Evolutionary conservation across 2,113 vertebrate species (phyloP), one percentile per base, ranked within the genome.

Genomic region (Microtus oregoni): DNA sequence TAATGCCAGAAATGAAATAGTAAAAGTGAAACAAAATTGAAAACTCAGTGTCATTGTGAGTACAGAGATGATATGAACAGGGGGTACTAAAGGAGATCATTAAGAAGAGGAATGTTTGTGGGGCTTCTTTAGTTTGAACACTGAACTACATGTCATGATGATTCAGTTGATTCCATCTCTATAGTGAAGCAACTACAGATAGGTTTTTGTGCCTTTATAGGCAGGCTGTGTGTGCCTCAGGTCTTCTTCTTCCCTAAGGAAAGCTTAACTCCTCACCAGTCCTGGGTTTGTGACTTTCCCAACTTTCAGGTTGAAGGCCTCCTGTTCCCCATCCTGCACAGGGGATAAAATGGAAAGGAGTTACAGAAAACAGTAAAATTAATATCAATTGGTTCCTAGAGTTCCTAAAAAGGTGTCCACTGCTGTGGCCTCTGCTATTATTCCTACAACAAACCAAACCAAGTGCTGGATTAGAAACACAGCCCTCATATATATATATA

Each of bases 1-100:
- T 97, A 92, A 95, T 81, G 78, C 93, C 83, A 94, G 41, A 96
- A 94, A 88, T 52, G 2, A 95, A 91, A 90, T 24, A 82, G 52
- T 76, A 89, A 52, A 82, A 91, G 86, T 50, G 91, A 75, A 96
- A 65, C 30, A 44, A 93, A 68, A 41, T 52, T 75, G 58, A 41
- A 63, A 94, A 88, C 26, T 87, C 90, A 9, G 55, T 55, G 19
- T 26, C 15, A 70, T 61, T 81, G 24, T 93, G 22, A 15, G 90
- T 89, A 90, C 68, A 94, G 68, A 75, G 15, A 76, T 20, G 44
- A 44, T 89, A 55, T 41, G 10, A 79, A 76, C 0, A 13, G 32
- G 68, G 68, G 32, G 30, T 35, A 61, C 19, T 17, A 11, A 7
- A 75, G 35, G 41, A n/a, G 41, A 92, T 67, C 85, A 32, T 90